Percentiles rank a stretch among this genome's conserved stretches.
These are phyloP conservation scores for Dusona sp. DNA, from an alignment of 2,888 invertebrate genomes.

Conservation along the genomic window DNA sequence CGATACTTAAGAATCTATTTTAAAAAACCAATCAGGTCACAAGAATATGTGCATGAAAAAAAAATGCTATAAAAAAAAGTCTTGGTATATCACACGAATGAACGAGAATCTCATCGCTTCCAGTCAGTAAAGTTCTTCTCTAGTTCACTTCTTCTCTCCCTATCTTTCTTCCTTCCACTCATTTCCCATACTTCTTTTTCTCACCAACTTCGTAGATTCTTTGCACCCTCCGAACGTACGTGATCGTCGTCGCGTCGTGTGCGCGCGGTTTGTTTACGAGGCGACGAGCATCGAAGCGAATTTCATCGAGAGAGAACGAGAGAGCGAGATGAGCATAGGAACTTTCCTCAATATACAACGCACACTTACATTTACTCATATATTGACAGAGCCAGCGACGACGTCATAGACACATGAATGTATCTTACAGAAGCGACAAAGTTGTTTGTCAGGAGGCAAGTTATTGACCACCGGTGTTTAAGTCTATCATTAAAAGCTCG, in stretches of 20 bases:
- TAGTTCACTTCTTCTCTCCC: constrained; percentile 30
- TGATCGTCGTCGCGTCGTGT: constrained; percentile 63
- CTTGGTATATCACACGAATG: constrained; percentile 32
- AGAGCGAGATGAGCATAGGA: constrained; percentile 46
- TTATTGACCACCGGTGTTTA: constrained; percentile 37
- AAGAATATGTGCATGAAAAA: constrained; percentile 26
- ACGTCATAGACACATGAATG: constrained; percentile 22
- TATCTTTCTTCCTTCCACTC: constrained; percentile 26
- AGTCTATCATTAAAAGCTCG: neutral
- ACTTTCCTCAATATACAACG: constrained; percentile 53
- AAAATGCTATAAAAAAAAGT: constrained; percentile 36
- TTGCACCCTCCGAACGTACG: constrained; percentile 58
- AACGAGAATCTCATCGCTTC: constrained; percentile 62
- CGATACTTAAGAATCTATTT: no score
- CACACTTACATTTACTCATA: constrained; percentile 9
- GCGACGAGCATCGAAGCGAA: constrained; percentile 75
- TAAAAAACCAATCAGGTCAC: constrained; percentile 49
- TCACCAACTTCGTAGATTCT: constrained; percentile 60
- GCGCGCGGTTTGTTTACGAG: constrained; percentile 78
- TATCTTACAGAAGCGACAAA: constrained; percentile 17
- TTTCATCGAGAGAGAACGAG: constrained; percentile 67
- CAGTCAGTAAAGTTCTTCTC: constrained; percentile 65
- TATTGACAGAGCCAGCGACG: constrained; percentile 21
- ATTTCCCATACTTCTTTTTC: constrained; percentile 3
- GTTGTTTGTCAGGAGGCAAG: constrained; percentile 21